Conservation (phyloP, 2,113 vertebrate species). For the Trematocara marginatum region DNA sequence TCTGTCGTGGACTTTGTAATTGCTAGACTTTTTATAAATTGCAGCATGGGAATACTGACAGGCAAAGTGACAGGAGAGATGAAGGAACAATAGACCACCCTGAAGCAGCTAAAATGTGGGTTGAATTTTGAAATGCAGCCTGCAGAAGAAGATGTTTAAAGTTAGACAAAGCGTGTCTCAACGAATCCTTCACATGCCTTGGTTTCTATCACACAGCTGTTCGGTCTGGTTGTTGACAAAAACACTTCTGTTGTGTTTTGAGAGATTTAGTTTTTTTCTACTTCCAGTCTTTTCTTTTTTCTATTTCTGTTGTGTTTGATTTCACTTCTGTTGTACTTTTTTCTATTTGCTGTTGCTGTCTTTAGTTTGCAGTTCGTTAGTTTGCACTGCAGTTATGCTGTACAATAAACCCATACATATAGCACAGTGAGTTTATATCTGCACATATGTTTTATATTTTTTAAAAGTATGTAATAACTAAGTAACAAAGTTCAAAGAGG, state of each 20-base stretch:
- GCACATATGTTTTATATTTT: neutral
- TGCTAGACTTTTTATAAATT: neutral
- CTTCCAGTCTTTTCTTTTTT: neutral
- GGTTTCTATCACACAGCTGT: neutral
- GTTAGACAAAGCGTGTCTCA: neutral
- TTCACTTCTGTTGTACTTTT: neutral
- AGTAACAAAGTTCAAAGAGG: neutral
- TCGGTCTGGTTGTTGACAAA: neutral
- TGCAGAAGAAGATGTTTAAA: slow-evolving; percentile 9
- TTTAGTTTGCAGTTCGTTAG: neutral
- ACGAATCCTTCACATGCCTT: neutral
- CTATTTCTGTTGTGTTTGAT: neutral
- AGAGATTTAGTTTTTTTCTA: neutral
- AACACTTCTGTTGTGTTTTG: neutral
- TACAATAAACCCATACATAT: neutral
- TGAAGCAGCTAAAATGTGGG: slow-evolving; percentile 8
- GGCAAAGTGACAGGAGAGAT: slow-evolving; percentile 2
- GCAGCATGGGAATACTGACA: neutral
- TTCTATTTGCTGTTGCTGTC: neutral
- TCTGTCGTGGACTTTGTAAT: neutral
- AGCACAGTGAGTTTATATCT: neutral
- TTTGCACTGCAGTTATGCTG: neutral
- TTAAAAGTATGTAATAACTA: neutral
- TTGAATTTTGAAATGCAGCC: neutral
- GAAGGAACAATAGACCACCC: slow-evolving; percentile 49